Evolutionary conservation across 2,797 vertebrate species (phyloP).

Genomic region (Babyrousa celebensis): DNA sequence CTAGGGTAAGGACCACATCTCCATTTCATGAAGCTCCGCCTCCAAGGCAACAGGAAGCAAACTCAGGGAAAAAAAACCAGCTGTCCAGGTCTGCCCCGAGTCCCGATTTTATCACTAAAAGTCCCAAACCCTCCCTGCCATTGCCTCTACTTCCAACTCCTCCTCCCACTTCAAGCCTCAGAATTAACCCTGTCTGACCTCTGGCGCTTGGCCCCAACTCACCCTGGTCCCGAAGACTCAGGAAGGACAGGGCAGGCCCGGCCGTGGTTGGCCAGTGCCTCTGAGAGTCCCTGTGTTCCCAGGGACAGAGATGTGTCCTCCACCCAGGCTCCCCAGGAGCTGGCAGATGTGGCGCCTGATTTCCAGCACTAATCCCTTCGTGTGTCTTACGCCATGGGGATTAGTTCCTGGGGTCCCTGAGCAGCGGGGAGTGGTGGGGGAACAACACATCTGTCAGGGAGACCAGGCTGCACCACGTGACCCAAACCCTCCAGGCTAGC

Average conservation of each 20-base stretch:
- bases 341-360: slow-evolving; percentile 47
- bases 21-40: rapidly evolving
- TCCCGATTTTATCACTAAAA: neutral
- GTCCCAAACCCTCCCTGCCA: no score
- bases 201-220: neutral
- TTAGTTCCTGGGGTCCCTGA: slow-evolving; percentile 6
- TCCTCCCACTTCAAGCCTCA: neutral
- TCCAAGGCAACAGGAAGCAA: neutral
- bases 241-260: neutral
- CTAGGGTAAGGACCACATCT: neutral
- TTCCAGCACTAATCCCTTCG: slow-evolving; percentile 65
- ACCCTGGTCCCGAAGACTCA: slow-evolving; percentile 44
- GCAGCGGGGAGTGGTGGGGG: neutral
- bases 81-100: neutral
- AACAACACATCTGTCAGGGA: slow-evolving; percentile 52
- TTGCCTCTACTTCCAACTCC: neutral
- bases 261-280: neutral
- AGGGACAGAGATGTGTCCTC: neutral
- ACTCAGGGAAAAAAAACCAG: neutral
- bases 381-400: slow-evolving; percentile 1
- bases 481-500: neutral
- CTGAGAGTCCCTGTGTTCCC: rapidly evolving
- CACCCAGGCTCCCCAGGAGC: neutral
- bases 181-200: neutral
- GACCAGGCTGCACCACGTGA: neutral